Percentiles rank a stretch among this genome's conserved stretches.
Evolutionary conservation across 2,888 invertebrate genomes (phyloP).

Genomic region (Theretra japonica): DNA sequence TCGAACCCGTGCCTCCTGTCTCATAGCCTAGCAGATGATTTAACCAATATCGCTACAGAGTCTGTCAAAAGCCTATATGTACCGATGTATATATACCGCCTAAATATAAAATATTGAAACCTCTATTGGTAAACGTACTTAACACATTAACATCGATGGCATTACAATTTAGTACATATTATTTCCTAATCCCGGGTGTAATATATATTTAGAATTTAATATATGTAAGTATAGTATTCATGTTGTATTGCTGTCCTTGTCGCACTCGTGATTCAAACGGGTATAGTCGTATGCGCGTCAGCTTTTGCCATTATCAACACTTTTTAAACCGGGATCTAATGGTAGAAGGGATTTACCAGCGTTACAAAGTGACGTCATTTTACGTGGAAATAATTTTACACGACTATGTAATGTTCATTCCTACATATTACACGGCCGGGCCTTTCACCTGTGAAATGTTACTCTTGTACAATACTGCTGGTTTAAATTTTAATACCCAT

Average conservation of each 20-base stretch:
- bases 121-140: not conserved
- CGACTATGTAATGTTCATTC: not conserved
- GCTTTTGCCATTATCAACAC: slow-evolving; percentile 8
- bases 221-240: too few relatives aligned
- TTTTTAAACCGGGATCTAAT: slow-evolving; percentile 8
- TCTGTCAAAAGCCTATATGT: too few relatives aligned
- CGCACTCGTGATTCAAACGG: not conserved
- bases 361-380: slow-evolving; percentile 13
- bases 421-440: not conserved
- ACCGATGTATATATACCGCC: too few relatives aligned
- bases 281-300: not conserved
- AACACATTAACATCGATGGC: not conserved
- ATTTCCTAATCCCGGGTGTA: not conserved
- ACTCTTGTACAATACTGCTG: not conserved
- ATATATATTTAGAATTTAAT: not conserved
- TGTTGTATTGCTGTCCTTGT: slow-evolving; percentile 6
- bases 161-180: not conserved
- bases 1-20: too few relatives aligned
- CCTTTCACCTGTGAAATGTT: not conserved
- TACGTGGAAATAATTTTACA: not conserved
- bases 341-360: slow-evolving; percentile 10
- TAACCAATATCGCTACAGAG: too few relatives aligned
- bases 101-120: not conserved
- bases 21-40: not conserved
- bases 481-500: not conserved